phyloP scores from a whole-genome alignment of 1,140 invertebrate species.

The Drosophila rhopaloa region DNA sequence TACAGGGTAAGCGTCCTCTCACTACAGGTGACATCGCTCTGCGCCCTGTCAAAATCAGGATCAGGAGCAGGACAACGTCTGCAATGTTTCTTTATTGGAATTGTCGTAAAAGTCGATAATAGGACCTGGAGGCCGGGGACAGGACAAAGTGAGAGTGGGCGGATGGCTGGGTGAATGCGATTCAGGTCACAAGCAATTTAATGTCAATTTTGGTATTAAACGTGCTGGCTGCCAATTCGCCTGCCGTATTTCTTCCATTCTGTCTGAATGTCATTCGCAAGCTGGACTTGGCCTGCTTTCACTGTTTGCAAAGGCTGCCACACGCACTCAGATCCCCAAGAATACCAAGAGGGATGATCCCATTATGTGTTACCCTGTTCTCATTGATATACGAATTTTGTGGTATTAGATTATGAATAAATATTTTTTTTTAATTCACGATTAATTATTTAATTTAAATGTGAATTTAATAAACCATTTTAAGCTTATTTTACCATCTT shows the following conservation, averaged over 20 bases:
- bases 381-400: neutral
- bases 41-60: constrained; percentile 56
- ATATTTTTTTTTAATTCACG: no score
- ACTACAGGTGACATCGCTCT: constrained; percentile 29
- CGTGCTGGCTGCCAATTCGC: constrained; percentile 76
- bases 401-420: no score
- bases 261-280: constrained; percentile 54
- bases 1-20: constrained; percentile 43
- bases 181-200: constrained; percentile 81
- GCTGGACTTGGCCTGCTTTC: constrained; percentile 23
- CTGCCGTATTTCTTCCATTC: constrained; percentile 44
- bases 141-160: neutral
- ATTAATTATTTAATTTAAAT: no score
- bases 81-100: constrained; percentile 78
- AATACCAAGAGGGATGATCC: neutral
- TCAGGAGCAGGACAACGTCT: constrained; percentile 53
- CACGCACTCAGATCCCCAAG: constrained; percentile 24
- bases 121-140: constrained; percentile 29
- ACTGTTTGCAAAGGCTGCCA: constrained; percentile 56
- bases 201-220: constrained; percentile 83
- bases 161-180: constrained; percentile 9
- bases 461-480: no score
- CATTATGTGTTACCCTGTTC: neutral
- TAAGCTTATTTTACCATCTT: no score
- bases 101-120: constrained; percentile 83